Conservation (phyloP, 2,797 vertebrate species). For the Poeciliopsis gracilis region DNA sequence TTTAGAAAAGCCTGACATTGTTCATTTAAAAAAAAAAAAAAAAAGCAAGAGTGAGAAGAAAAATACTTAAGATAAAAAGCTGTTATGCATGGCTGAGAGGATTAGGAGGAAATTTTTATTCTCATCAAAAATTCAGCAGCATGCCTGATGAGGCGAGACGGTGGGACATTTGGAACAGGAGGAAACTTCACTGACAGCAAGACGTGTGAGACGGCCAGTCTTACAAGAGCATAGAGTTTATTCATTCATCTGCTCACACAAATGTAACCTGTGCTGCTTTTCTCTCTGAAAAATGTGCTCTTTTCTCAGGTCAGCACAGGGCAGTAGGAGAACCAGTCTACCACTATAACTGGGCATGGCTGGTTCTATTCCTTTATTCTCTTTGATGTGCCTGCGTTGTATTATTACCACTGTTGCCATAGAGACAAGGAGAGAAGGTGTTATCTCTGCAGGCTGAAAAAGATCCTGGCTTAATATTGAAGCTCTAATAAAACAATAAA, state of each 20-base stretch:
- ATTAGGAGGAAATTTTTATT: not conserved
- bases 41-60: not conserved
- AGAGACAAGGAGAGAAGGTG: slow-evolving; percentile 47
- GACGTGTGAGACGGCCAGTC: not conserved
- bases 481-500: slow-evolving; percentile 36
- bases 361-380: slow-evolving; percentile 59
- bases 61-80: not conserved
- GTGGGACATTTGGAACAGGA: not conserved
- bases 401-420: slow-evolving; percentile 74
- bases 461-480: slow-evolving; percentile 21
- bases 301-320: slow-evolving; percentile 23
- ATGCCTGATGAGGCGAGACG: not conserved
- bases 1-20: not conserved
- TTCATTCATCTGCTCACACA: not conserved
- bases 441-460: slow-evolving; percentile 43
- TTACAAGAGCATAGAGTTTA: not conserved
- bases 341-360: slow-evolving; percentile 26
- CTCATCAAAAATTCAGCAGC: not conserved
- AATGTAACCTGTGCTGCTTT: not conserved
- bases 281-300: slow-evolving; percentile 23
- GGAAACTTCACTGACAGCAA: not conserved
- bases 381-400: slow-evolving; percentile 61
- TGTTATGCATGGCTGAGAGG: not conserved
- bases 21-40: not conserved
- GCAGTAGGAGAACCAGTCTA: slow-evolving; percentile 11